Evolutionary conservation across 2,888 invertebrate species (phyloP).

Genomic region (Ormyrus nitidulus): DNA sequence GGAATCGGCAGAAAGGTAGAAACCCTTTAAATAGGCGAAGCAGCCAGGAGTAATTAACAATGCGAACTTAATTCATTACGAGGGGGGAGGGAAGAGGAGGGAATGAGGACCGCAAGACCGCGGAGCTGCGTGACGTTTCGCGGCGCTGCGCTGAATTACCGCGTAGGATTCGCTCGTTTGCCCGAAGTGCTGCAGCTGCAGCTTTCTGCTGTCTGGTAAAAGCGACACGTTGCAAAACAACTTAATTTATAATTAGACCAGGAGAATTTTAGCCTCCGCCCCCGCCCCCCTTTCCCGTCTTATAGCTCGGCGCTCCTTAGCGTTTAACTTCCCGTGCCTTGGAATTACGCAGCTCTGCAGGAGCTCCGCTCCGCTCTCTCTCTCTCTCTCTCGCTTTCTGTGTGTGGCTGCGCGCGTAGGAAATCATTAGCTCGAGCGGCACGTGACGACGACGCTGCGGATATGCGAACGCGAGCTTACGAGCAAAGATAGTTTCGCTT

Average conservation of each 20-base stretch:
- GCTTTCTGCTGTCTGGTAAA: constrained; percentile 35
- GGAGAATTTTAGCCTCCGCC: constrained; percentile 11
- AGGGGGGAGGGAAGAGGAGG: constrained; percentile 45
- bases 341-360: constrained; percentile 2
- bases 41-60: constrained; percentile 66
- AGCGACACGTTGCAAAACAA: constrained; percentile 53
- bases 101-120: constrained; percentile 59
- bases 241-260: constrained; percentile 53
- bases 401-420: background rate
- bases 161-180: constrained; percentile 31
- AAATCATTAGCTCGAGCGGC: constrained; percentile 12
- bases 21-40: constrained; percentile 58
- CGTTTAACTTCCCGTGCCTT: constrained; percentile 13
- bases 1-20: constrained; percentile 9
- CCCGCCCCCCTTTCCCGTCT: too few species aligned
- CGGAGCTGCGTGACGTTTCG: constrained; percentile 65
- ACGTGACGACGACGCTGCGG: background rate
- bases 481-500: background rate
- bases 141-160: constrained; percentile 57
- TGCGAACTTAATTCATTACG: constrained; percentile 70
- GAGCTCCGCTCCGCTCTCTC: too few species aligned
- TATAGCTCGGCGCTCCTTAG: background rate
- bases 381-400: too few species aligned
- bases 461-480: background rate
- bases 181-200: constrained; percentile 16